Percentiles rank a stretch among this genome's conserved stretches.
Conservation (phyloP, 2,888 invertebrate genomes). For the Germaria angustata region DNA sequence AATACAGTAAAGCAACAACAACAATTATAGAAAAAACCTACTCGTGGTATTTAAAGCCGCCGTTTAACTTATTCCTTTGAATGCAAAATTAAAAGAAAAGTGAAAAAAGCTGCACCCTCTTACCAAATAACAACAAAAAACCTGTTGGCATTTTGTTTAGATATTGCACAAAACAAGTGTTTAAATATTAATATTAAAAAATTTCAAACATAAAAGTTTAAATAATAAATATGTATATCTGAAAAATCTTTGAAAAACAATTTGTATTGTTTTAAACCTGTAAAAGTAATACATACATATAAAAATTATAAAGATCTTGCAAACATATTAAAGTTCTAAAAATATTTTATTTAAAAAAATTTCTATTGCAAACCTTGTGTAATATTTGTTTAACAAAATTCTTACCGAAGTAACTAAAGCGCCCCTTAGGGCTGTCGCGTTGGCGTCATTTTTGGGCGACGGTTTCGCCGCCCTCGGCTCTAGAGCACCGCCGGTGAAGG, state of each 20-base stretch:
- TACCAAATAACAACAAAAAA: conserved; percentile 37
- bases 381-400: conserved; percentile 77
- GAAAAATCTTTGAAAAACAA: background rate
- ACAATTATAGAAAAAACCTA: conserved; percentile 18
- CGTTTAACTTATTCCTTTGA: conserved; percentile 43
- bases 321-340: background rate
- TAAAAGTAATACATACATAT: background rate
- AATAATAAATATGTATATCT: too few species aligned
- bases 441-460: conserved; percentile 81
- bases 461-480: conserved; percentile 80
- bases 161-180: conserved; percentile 10
- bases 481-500: conserved; percentile 80
- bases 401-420: conserved; percentile 80
- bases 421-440: conserved; percentile 81
- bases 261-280: background rate
- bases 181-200: conserved; percentile 3
- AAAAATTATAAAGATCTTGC: background rate
- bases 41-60: conserved; percentile 19
- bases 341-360: background rate
- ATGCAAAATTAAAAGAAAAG: conserved; percentile 23
- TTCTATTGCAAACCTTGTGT: conserved; percentile 32
- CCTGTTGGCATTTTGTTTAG: conserved; percentile 54
- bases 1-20: conserved; percentile 38
- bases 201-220: background rate
- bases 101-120: background rate